Evolutionary conservation across 2,113 vertebrate species (phyloP).

Genomic region (Atractosteus spatula): DNA sequence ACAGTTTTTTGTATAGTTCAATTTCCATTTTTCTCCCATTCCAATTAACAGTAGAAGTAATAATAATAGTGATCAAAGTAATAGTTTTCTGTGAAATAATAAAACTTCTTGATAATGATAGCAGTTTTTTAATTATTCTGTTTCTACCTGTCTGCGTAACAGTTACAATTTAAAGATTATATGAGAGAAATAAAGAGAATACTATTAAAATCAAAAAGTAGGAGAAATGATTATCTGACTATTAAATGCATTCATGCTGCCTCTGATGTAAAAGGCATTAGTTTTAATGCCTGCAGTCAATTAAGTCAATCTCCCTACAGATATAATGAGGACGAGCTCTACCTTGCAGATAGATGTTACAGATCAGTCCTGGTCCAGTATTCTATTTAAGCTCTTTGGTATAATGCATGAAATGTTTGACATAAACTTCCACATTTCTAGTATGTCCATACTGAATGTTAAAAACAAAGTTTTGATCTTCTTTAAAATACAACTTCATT

Average conservation of each 20-base stretch:
- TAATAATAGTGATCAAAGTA: neutral
- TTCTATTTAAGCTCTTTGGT: neutral
- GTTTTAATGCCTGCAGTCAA: neutral
- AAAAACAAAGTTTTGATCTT: too few species aligned
- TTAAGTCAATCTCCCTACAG: constrained; percentile 7
- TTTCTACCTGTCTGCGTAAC: neutral
- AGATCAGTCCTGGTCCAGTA: neutral
- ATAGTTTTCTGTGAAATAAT: neutral
- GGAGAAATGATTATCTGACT: neutral
- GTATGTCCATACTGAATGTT: too few species aligned
- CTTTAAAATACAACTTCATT: too few species aligned
- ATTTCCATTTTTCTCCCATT: too few species aligned
- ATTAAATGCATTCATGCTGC: neutral
- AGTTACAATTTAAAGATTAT: neutral
- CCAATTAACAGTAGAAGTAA: neutral
- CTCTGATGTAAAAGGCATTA: neutral
- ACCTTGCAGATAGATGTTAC: neutral
- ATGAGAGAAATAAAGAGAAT: constrained; percentile 7
- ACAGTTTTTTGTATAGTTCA: too few species aligned
- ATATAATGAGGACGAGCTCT: neutral
- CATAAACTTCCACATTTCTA: too few species aligned
- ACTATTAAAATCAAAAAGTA: constrained; percentile 3
- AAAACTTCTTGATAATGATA: neutral
- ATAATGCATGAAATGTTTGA: neutral
- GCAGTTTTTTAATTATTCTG: neutral